A percentile compares a stretch with the other conserved stretches of the same genome.
Conservation (phyloP, 2,113 vertebrate genomes). For the Otus sunia region DNA sequence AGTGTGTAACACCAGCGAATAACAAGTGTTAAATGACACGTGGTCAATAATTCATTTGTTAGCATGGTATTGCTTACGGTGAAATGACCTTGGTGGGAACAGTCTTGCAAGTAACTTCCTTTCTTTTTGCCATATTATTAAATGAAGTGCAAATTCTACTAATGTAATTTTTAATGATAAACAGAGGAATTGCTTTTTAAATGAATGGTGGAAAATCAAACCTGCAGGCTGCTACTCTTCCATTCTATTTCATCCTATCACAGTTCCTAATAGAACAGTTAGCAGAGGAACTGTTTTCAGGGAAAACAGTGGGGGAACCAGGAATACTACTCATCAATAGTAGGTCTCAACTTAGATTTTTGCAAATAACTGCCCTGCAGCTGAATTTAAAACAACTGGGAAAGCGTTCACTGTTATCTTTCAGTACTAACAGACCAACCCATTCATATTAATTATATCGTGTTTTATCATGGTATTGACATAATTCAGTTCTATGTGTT, state of each 20-base stretch:
- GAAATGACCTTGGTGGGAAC: conserved; percentile 32
- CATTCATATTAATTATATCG: background rate
- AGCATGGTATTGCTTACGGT: conserved; percentile 39
- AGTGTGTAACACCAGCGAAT: conserved; percentile 35
- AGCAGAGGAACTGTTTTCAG: background rate
- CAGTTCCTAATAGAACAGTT: background rate
- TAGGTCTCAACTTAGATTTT: background rate
- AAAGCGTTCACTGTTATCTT: background rate
- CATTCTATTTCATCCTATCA: background rate
- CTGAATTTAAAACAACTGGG: background rate
- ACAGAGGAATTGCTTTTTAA: background rate
- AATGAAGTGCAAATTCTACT: background rate
- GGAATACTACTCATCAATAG: background rate
- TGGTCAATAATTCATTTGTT: conserved; percentile 68
- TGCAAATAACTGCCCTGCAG: background rate
- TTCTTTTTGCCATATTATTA: background rate
- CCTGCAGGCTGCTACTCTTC: background rate
- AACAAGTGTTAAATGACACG: conserved; percentile 50
- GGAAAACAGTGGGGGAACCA: background rate
- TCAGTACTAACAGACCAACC: background rate
- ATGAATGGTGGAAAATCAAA: background rate
- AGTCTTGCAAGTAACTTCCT: background rate
- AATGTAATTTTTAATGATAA: background rate
- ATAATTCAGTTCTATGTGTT: background rate
- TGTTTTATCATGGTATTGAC: background rate